These are phyloP conservation scores for Panulirus ornatus DNA, from an alignment of 1,140 invertebrate genomes.

Conservation along the genomic window DNA sequence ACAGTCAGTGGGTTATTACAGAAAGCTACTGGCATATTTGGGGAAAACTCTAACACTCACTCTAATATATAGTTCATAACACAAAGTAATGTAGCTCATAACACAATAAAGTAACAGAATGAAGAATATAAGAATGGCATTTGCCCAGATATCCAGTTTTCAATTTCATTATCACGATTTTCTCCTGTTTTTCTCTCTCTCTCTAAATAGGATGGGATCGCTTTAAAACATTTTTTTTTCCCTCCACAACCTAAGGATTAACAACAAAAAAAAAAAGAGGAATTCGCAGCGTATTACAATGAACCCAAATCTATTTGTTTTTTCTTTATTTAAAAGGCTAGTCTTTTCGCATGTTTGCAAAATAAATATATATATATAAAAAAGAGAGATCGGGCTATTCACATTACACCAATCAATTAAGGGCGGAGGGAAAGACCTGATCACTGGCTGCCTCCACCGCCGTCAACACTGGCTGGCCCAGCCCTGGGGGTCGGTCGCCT, in stretches of 20 bases:
- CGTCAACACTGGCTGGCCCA: conserved; percentile 20
- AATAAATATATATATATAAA: conserved; percentile 23
- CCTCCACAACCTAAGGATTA: not conserved
- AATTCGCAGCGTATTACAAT: conserved; percentile 37
- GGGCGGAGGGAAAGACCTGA: conserved; percentile 11
- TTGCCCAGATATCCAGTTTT: not conserved
- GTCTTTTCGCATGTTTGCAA: conserved; percentile 42
- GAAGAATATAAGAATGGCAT: conserved; percentile 1
- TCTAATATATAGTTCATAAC: not conserved
- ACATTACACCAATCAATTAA: conserved; percentile 66
- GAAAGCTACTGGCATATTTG: conserved; percentile 27
- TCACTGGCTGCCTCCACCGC: conserved; percentile 36
- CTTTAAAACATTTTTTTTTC: not conserved
- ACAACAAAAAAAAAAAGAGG: not conserved
- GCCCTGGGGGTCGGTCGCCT: not conserved
- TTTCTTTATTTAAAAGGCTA: too few relatives aligned
- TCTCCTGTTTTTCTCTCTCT: not conserved
- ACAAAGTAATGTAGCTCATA: not conserved
- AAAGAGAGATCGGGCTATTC: conserved; percentile 51
- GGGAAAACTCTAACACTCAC: not conserved
- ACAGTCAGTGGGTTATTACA: conserved; percentile 8
- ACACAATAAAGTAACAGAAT: not conserved
- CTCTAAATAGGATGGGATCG: too few relatives aligned
- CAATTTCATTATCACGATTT: not conserved
- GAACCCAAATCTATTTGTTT: conserved; percentile 12